Percentiles rank a stretch among this genome's conserved stretches.
These are phyloP conservation scores for Amphilophus citrinellus DNA, from an alignment of 2,113 vertebrate species.

Conservation along the genomic window DNA sequence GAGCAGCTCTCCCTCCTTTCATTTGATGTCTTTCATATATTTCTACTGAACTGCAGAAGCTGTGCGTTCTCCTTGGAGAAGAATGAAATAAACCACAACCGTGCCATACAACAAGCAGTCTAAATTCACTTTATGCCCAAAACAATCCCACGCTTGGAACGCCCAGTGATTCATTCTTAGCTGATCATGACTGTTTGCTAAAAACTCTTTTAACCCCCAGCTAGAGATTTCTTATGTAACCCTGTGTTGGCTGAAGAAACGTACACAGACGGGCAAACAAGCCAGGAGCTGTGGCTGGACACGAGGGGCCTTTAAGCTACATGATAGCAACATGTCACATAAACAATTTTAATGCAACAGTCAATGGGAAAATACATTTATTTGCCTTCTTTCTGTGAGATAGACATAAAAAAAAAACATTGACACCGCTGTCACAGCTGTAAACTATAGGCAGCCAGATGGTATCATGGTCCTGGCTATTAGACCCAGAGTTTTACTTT, in stretches of 20 bases:
- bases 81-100: conserved; percentile 10
- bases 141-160: not conserved
- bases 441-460: too few species aligned
- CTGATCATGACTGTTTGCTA: not conserved
- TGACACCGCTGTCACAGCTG: too few species aligned
- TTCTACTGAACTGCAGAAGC: not conserved
- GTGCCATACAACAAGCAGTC: not conserved
- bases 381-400: too few species aligned
- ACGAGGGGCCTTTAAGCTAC: not conserved
- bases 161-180: conserved; percentile 1
- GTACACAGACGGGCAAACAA: not conserved
- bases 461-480: too few species aligned
- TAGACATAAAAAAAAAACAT: too few species aligned
- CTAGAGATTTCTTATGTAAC: not conserved
- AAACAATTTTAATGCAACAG: not conserved
- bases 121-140: not conserved
- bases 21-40: conserved; percentile 1
- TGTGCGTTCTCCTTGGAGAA: not conserved
- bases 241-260: not conserved
- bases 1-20: not conserved
- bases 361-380: not conserved
- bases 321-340: not conserved
- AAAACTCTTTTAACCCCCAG: not conserved
- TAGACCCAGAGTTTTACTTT: too few species aligned
- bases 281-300: not conserved